Percentiles rank a stretch among this genome's conserved stretches.
Conservation (phyloP, 2,888 invertebrate species). For the Siphlonurus alternatus region DNA sequence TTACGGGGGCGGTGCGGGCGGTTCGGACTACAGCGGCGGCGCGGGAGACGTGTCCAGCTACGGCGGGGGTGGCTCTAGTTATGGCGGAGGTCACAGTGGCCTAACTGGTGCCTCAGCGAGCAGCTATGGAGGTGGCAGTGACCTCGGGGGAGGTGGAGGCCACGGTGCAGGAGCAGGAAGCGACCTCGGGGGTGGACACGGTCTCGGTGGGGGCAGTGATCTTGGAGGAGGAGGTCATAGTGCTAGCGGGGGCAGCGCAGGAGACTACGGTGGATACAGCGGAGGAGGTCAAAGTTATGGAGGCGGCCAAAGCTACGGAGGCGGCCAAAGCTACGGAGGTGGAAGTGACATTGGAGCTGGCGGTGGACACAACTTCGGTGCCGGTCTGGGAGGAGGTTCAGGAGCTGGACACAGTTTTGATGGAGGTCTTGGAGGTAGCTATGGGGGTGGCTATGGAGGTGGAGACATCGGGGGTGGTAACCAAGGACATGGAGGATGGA, state of each 20-base stretch:
- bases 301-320: neutral
- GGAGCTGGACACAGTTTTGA: neutral
- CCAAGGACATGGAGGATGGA: neutral
- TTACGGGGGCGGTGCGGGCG: neutral
- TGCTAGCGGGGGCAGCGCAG: neutral
- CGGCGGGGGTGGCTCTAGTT: neutral
- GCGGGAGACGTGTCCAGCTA: neutral
- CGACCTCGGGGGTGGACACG: neutral
- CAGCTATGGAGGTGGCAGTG: neutral
- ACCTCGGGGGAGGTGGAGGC: neutral
- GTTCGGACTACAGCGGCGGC: neutral
- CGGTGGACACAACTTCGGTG: neutral
- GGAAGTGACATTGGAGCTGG: neutral
- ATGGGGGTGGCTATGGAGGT: neutral
- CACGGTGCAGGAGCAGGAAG: neutral
- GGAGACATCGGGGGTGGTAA: conserved; percentile 1
- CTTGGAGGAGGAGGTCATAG: neutral
- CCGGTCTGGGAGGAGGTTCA: neutral
- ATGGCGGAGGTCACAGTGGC: no score
- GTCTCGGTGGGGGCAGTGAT: neutral
- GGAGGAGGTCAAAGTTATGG: neutral
- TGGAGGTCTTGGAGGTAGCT: neutral
- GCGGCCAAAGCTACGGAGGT: neutral
- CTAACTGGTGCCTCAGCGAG: no score
- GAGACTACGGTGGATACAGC: neutral